phyloP scores from a whole-genome alignment of 2,113 vertebrate species.

The Eleginops maclovinus region DNA sequence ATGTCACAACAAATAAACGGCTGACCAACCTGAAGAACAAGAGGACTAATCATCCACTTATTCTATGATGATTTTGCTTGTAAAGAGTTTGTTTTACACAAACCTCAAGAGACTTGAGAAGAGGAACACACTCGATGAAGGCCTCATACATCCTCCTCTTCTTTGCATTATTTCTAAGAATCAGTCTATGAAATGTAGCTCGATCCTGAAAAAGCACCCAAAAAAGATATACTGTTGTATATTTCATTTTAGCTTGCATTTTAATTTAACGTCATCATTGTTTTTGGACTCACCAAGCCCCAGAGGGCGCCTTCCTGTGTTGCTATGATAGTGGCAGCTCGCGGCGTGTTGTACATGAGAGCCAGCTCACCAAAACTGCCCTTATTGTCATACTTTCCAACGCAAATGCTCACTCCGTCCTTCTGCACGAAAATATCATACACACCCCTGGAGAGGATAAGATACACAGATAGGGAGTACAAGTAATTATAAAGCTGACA shows the following conservation, averaged over 20 bases:
- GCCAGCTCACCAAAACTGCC: conserved; percentile 97
- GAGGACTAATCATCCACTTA: neutral
- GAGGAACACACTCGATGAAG: conserved; percentile 94
- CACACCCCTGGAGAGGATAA: conserved; percentile 85
- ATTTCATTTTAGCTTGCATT: neutral
- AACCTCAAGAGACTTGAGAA: conserved; percentile 96
- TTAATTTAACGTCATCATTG: neutral
- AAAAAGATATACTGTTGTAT: neutral
- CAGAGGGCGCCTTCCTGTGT: conserved; percentile 92
- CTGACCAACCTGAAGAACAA: neutral
- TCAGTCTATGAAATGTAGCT: conserved; percentile 95
- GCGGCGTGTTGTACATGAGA: conserved; percentile 97
- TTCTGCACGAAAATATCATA: conserved; percentile 93
- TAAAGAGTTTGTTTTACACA: neutral
- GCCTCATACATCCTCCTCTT: conserved; percentile 93
- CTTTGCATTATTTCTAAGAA: conserved; percentile 95
- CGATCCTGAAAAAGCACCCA: conserved; percentile 85
- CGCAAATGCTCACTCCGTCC: conserved; percentile 85
- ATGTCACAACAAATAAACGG: neutral
- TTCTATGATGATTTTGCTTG: neutral
- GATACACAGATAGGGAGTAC: conserved; percentile 28
- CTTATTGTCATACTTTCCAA: conserved; percentile 93
- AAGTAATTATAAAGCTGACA: neutral
- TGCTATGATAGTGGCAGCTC: conserved; percentile 94
- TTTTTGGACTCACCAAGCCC: conserved; percentile 90